phyloP scores from a whole-genome alignment of 1,140 invertebrate genomes.

The Lysiphlebus fabarum region DNA sequence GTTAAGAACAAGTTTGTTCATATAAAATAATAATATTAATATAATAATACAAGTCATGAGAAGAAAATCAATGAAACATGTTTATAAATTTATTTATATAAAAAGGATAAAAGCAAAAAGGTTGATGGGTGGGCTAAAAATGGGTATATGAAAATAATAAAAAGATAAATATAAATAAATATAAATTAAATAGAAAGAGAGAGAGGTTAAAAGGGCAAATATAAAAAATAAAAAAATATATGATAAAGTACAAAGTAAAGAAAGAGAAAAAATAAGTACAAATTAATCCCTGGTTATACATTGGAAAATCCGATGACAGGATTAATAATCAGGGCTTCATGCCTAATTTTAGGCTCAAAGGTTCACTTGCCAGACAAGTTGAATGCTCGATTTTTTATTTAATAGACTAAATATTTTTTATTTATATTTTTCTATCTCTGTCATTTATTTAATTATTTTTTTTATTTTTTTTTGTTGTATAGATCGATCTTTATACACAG shows the following conservation, averaged over 20 bases:
- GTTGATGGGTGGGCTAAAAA: not conserved
- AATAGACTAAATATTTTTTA: not conserved
- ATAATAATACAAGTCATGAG: too few species aligned
- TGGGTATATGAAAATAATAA: not conserved
- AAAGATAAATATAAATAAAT: not conserved
- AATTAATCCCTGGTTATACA: slow-evolving; percentile 19
- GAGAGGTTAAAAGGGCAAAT: slow-evolving; percentile 7
- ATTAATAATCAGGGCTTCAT: slow-evolving; percentile 27
- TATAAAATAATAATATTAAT: too few species aligned
- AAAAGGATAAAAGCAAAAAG: not conserved
- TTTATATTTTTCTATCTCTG: too few species aligned
- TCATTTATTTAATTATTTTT: not conserved
- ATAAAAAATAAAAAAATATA: slow-evolving; percentile 10
- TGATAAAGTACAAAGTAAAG: slow-evolving; percentile 7
- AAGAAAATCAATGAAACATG: too few species aligned
- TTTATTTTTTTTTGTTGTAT: not conserved
- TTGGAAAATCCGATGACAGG: slow-evolving; percentile 19
- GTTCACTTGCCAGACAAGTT: slow-evolving; percentile 9
- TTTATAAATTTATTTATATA: not conserved
- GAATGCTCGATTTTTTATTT: slow-evolving; percentile 3
- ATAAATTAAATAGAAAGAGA: not conserved
- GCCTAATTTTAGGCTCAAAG: slow-evolving; percentile 16
- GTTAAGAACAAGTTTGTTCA: too few species aligned
- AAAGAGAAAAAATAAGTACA: not conserved
- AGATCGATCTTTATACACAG: too few species aligned